These are phyloP conservation scores for Salticus scenicus DNA, from an alignment of 2,888 invertebrate genomes.

Conservation along the genomic window DNA sequence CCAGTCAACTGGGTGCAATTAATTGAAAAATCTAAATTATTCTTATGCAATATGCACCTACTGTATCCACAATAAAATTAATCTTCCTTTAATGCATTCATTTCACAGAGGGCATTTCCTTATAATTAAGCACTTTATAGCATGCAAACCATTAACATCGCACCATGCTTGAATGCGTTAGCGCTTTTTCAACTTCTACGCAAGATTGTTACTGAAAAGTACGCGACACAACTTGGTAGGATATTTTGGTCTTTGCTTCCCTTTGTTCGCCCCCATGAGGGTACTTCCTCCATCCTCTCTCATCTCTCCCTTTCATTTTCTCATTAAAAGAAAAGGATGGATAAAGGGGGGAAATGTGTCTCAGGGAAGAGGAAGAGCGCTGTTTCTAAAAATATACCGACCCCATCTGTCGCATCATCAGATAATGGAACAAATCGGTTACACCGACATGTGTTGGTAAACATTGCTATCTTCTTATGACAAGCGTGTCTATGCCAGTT, in stretches of 20 bases:
- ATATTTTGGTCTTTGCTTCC: neutral
- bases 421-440: neutral
- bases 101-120: too few species aligned
- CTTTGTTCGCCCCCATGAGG: conserved; percentile 8
- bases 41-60: too few species aligned
- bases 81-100: too few species aligned
- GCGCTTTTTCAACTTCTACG: neutral
- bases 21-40: too few species aligned
- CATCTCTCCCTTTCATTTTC: neutral
- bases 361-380: neutral
- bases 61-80: too few species aligned
- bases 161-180: too few species aligned
- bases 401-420: neutral
- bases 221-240: neutral
- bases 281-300: neutral
- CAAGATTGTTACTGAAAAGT: too few species aligned
- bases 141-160: too few species aligned
- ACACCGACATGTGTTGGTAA: neutral
- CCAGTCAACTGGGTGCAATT: too few species aligned
- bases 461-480: neutral
- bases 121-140: too few species aligned
- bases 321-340: neutral
- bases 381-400: neutral
- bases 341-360: neutral
- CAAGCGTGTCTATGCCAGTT: neutral